These are phyloP conservation scores for Hypercompe scribonia DNA, from an alignment of 2,888 invertebrate species.

Conservation along the genomic window DNA sequence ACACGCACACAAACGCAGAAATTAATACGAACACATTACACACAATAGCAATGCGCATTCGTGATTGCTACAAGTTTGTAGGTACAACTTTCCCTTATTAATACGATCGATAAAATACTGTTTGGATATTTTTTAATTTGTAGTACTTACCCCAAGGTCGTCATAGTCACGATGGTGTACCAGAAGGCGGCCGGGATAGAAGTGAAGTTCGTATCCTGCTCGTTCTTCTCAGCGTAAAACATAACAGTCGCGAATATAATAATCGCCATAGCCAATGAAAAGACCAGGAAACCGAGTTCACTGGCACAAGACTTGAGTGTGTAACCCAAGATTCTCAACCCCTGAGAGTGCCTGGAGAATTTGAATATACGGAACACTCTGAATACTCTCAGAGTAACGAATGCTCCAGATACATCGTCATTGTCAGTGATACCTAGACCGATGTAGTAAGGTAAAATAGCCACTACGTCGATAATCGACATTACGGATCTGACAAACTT, in stretches of 20 bases:
- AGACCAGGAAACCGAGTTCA: constrained; percentile 99
- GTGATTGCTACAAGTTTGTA: constrained; percentile 10
- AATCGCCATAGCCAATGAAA: constrained; percentile 99
- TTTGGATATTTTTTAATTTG: constrained; percentile 29
- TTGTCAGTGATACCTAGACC: constrained; percentile 99
- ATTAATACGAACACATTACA: constrained; percentile 4
- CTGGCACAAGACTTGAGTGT: constrained; percentile 99
- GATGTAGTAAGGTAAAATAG: constrained; percentile 99
- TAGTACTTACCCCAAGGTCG: constrained; percentile 97
- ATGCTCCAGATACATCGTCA: constrained; percentile 99
- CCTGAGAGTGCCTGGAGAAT: constrained; percentile 99
- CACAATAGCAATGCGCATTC: constrained; percentile 13
- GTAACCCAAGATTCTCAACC: constrained; percentile 98
- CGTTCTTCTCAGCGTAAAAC: constrained; percentile 99
- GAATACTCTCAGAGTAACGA: constrained; percentile 99
- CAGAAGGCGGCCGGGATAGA: constrained; percentile 99
- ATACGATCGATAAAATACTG: constrained; percentile 16
- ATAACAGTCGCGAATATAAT: constrained; percentile 99
- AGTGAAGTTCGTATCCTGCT: constrained; percentile 98
- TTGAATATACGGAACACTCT: constrained; percentile 99
- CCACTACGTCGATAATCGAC: constrained; percentile 99
- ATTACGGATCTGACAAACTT: constrained; percentile 99
- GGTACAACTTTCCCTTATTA: constrained; percentile 1
- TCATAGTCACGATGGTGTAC: constrained; percentile 99
- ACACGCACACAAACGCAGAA: not conserved